Conservation (phyloP, 1,140 invertebrate genomes). For the Orchesella cincta region DNA sequence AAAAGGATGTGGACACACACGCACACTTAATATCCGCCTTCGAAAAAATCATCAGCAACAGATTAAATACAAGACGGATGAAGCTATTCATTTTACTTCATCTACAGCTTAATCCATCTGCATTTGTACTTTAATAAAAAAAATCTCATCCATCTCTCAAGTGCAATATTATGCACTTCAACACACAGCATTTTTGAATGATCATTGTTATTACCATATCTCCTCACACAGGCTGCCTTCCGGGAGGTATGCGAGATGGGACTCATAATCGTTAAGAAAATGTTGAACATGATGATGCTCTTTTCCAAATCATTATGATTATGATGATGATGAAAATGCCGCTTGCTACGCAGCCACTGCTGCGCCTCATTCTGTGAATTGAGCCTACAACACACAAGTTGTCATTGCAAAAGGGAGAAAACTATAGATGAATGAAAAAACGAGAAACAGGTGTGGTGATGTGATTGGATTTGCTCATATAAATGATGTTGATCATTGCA, state of each 20-base stretch:
- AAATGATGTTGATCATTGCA: neutral
- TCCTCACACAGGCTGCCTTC: neutral
- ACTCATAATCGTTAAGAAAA: neutral
- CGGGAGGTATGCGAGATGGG: neutral
- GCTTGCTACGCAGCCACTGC: neutral
- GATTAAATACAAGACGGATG: too few relatives aligned
- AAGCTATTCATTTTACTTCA: neutral
- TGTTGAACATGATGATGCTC: neutral
- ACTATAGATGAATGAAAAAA: neutral
- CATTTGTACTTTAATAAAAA: neutral
- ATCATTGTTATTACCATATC: neutral
- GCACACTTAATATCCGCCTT: too few relatives aligned
- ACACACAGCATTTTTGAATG: neutral
- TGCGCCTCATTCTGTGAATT: neutral
- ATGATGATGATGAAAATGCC: neutral
- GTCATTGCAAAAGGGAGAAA: too few relatives aligned
- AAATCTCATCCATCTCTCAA: neutral
- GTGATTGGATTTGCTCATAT: conserved; percentile 15
- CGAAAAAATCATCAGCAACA: too few relatives aligned
- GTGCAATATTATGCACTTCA: too few relatives aligned
- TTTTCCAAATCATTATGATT: neutral
- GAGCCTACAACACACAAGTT: neutral
- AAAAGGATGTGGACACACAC: too few relatives aligned
- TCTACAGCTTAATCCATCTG: conserved; percentile 4
- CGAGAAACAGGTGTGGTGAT: conserved; percentile 7